Base-by-base conservation (phyloP, 2,797 vertebrate genomes). In the Acridotheres tristis region DNA sequence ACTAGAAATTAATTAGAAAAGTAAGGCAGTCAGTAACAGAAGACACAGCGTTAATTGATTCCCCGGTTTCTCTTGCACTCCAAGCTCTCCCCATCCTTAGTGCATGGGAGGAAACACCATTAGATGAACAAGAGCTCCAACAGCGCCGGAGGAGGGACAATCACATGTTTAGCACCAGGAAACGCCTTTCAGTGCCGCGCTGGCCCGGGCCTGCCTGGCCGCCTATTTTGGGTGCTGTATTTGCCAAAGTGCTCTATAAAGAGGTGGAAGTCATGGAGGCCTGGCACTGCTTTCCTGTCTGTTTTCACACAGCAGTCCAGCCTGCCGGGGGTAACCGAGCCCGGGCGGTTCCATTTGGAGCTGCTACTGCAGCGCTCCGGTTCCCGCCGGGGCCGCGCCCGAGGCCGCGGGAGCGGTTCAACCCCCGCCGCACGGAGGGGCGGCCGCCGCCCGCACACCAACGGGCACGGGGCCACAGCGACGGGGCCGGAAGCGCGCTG, bases 41-140 rank as follows among this genome's bases (percentile, higher is more conserved):
- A 19, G 9, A 25, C 2, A 22, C 7, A 42, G 27, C 0, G 0
- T 38, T 18, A 43, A 36, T 6, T 12, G n/a, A 22, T 14, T 34
- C 18, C 5, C 6, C 15, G 2, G 16, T 20, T 55, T 38, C 40
- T 51, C 26, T 13, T 2, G 10, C 27, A 8, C 29, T 21, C n/a
- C 1, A 14, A 45, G 17, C 20, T 45, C 11, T 21, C 18, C 21
- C 2, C 22, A 30, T 32, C 63, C 25, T 5, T 4, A 8, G 34
- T 0, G 1, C 13, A 11, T 0, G 12, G 27, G 14, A 50, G 6
- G 8, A 73, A 43, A 25, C 1, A 3, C 20, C 36, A 5, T 3
- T 0, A 9, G 8, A 16, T 14, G 42, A n/a, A 16, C 3, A 7
- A 30, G 62, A 7, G 3, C 34, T 20, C 32, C 5, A 10, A 4